Conservation (phyloP, 2,888 invertebrate species). For the Ochropleura leucogaster region DNA sequence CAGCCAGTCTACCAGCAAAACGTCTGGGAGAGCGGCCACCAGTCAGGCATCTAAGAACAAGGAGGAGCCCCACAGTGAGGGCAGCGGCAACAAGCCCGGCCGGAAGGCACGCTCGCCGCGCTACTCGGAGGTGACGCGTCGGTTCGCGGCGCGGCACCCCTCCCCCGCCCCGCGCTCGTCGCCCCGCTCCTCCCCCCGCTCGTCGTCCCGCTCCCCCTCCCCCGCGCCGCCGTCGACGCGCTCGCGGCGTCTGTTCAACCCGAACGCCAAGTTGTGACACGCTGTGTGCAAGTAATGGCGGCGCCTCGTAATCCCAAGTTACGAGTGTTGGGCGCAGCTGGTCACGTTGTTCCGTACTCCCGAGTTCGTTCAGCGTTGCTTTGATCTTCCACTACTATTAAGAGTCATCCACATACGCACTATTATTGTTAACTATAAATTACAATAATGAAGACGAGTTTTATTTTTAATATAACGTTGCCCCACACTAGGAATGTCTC, state of each 20-base stretch:
- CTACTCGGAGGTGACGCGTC: constrained; percentile 68
- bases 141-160: constrained; percentile 60
- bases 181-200: background rate
- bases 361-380: too few species aligned
- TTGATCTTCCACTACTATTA: too few species aligned
- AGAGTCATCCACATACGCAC: too few species aligned
- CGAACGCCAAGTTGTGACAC: constrained; percentile 15
- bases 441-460: too few species aligned
- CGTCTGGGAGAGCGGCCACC: background rate
- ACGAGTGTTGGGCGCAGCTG: background rate
- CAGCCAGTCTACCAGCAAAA: background rate
- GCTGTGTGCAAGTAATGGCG: background rate
- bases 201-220: background rate
- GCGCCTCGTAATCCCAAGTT: background rate
- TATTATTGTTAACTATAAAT: too few species aligned
- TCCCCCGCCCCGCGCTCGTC: background rate
- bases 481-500: too few species aligned
- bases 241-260: constrained; percentile 38
- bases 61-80: background rate
- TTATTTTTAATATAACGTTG: too few species aligned
- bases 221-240: constrained; percentile 1
- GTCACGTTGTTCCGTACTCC: background rate
- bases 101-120: constrained; percentile 31
- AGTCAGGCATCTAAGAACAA: background rate
- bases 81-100: accelerated